Conservation (phyloP, 1,140 invertebrate genomes). For the Brachionus sp. region DNA sequence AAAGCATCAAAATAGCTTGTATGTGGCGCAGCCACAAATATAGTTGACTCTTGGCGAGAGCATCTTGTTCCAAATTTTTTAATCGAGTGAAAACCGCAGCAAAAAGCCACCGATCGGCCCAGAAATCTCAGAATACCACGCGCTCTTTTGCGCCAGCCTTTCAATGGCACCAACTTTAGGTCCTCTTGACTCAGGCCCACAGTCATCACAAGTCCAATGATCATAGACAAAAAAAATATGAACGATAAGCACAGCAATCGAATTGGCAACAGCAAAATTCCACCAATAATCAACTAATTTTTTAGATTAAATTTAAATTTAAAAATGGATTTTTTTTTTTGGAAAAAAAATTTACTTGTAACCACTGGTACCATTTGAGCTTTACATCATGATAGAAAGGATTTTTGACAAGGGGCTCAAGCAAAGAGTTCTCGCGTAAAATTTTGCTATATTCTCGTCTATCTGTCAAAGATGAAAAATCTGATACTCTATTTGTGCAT, state of each 20-base stretch:
- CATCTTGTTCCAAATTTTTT: constrained; percentile 68
- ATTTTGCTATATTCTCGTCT: background rate
- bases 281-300: background rate
- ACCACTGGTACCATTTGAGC: background rate
- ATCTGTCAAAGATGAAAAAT: background rate
- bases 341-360: background rate
- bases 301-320: background rate
- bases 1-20: constrained; percentile 85
- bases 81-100: constrained; percentile 71
- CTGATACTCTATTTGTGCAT: background rate
- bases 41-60: constrained; percentile 70
- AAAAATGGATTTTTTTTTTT: background rate
- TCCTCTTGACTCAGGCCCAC: constrained; percentile 14
- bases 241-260: background rate
- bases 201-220: constrained; percentile 15
- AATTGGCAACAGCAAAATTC: background rate
- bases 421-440: background rate
- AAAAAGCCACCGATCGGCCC: constrained; percentile 19
- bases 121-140: background rate
- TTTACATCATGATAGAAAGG: background rate
- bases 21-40: constrained; percentile 81
- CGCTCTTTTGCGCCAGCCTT: background rate
- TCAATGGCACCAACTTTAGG: background rate
- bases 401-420: constrained; percentile 2
- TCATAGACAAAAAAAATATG: background rate